Percentiles rank a stretch among this genome's conserved stretches.
phyloP scores from a whole-genome alignment of 2,888 invertebrate species.

The Itoplectis maculator region DNA sequence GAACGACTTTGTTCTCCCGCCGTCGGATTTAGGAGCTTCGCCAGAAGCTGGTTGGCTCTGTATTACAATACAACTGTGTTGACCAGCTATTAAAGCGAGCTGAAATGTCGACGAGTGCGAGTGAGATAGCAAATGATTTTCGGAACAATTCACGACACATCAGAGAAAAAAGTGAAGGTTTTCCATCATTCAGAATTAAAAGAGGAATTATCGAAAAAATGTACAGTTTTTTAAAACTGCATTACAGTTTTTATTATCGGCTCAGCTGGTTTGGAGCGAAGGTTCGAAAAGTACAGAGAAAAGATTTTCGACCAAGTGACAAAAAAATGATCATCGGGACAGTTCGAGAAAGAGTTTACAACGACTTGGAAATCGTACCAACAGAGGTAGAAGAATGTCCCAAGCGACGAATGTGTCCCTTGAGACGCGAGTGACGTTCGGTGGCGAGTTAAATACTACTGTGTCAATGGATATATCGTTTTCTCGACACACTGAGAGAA shows the following conservation, averaged over 20 bases:
- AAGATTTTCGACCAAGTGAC: neutral
- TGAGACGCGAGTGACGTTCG: slow-evolving; percentile 4
- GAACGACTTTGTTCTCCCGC: slow-evolving; percentile 31
- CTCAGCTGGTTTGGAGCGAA: too few relatives aligned
- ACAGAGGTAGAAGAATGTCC: neutral
- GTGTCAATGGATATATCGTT: neutral
- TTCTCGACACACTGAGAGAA: too few relatives aligned
- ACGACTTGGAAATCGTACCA: neutral
- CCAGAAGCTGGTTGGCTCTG: slow-evolving; percentile 1
- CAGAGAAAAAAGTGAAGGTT: too few relatives aligned
- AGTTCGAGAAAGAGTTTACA: slow-evolving; percentile 8
- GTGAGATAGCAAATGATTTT: too few relatives aligned
- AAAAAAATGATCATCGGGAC: neutral
- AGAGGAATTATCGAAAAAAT: too few relatives aligned
- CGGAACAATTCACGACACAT: too few relatives aligned
- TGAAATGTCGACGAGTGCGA: neutral
- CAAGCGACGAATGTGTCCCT: neutral
- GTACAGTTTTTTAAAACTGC: too few relatives aligned
- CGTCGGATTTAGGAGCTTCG: slow-evolving; percentile 29
- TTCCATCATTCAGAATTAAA: too few relatives aligned
- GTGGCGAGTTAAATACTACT: slow-evolving; percentile 25
- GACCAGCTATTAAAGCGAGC: slow-evolving; percentile 5
- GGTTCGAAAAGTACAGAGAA: neutral
- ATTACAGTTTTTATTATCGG: too few relatives aligned
- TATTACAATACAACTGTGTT: neutral